Evolutionary conservation across 2,888 invertebrate genomes (phyloP), one percentile per base, ranked within the genome.

Genomic region (Dermolepida albohirtum): DNA sequence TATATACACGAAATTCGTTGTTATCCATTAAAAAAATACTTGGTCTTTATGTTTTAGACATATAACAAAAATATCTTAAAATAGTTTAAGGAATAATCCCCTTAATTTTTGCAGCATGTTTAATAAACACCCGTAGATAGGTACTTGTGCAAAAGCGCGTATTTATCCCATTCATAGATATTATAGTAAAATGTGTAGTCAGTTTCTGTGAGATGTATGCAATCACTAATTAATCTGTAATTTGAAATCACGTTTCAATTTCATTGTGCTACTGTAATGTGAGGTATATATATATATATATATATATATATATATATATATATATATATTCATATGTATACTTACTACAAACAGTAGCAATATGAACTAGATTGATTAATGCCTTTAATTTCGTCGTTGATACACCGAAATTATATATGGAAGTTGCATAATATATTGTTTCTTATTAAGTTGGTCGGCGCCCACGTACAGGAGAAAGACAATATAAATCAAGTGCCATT

Each of bases 401-500:
- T 54, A 66, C 57, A 22, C 44, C 41, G 34, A 34, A 59, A 29
- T 44, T 34, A 27, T 59, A 59, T 47, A 29, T 47, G 59, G 44
- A 59, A 34, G 34, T 34, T 34, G 6, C 29, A 44, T 29, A 59
- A 29, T 14, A 44, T 14, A 47, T 59, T 47, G 59, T 59, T 59
- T 59, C 44, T 59, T 44, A 44, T 47, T 41, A 14, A 47, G 29
- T 47, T 59, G 47, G 44, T 44, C 11, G 43, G 54, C 66, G 54
- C 66, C 66, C 55, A 66, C 66, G 43, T 40, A 27, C 43, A 14
- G 40, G 17, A 51, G 44, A 55, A 55, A 54, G 66, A 66, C 66
- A 66, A 55, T 66, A 57, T 66, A 49, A 57, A 66, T 52, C 51
- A 39, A 41, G 22, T 10, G 51, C 66, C 49, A 66, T 66, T 66